A percentile compares a stretch with the other conserved stretches of the same genome.
phyloP scores from a whole-genome alignment of 1,140 invertebrate species.

The Acromyrmex echinatior region DNA sequence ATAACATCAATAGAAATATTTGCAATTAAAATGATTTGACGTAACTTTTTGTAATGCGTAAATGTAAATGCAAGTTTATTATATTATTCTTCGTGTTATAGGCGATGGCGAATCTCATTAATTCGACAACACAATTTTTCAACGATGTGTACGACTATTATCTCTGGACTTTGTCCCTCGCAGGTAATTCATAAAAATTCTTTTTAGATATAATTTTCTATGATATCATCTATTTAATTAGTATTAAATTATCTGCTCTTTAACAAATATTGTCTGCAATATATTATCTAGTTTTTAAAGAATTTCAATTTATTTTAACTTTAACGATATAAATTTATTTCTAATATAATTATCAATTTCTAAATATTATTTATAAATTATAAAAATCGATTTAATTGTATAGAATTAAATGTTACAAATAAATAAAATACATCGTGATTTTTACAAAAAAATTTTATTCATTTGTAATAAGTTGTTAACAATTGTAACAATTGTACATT shows the following conservation, averaged over 20 bases:
- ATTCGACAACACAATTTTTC: conserved; percentile 88
- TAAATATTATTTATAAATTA: background rate
- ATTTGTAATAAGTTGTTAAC: too few relatives aligned
- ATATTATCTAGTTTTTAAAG: background rate
- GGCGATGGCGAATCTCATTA: conserved; percentile 88
- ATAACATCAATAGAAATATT: background rate
- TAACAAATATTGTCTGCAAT: background rate
- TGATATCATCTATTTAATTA: background rate
- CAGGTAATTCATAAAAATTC: conserved; percentile 86
- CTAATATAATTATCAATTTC: background rate
- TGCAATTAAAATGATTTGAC: background rate
- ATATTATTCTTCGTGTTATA: conserved; percentile 66
- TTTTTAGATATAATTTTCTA: background rate
- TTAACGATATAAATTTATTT: background rate
- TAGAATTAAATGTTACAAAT: background rate
- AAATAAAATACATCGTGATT: background rate
- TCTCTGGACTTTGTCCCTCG: conserved; percentile 90
- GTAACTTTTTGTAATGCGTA: too few relatives aligned
- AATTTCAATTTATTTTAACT: background rate
- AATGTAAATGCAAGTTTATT: background rate
- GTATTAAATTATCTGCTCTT: background rate
- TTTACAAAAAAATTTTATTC: background rate
- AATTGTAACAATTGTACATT: too few relatives aligned
- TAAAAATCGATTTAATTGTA: conserved; percentile 30
- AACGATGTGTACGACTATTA: conserved; percentile 90